Percentiles rank a stretch among this genome's conserved stretches.
These are phyloP conservation scores for Dipodomys ordii DNA, from an alignment of 2,113 vertebrate genomes.

Conservation along the genomic window DNA sequence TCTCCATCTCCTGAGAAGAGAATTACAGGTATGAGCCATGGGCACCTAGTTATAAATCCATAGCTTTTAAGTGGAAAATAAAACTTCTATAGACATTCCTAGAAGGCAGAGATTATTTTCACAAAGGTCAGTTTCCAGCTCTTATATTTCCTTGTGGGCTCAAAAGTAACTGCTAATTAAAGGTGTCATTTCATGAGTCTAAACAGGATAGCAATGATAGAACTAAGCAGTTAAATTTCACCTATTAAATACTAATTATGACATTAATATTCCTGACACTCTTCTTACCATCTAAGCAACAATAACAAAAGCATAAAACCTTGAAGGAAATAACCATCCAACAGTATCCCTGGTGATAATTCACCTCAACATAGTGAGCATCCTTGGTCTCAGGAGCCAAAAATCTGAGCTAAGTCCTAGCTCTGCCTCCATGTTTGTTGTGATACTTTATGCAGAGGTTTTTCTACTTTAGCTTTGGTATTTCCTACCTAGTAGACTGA, in stretches of 20 bases:
- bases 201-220: not conserved
- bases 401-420: not conserved
- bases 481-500: not conserved
- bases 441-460: not conserved
- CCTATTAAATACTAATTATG: not conserved
- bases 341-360: not conserved
- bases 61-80: not conserved
- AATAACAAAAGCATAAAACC: not conserved
- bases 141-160: not conserved
- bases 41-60: too few relatives aligned
- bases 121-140: not conserved
- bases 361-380: not conserved
- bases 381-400: not conserved
- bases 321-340: not conserved
- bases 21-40: too few relatives aligned
- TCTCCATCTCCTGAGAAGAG: too few relatives aligned
- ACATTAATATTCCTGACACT: not conserved
- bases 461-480: not conserved
- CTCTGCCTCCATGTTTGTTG: not conserved
- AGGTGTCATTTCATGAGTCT: not conserved
- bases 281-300: constrained; percentile 8
- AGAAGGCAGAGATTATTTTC: not conserved
- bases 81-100: not conserved
- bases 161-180: constrained; percentile 26
- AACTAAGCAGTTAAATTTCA: constrained; percentile 12